These are phyloP conservation scores for Podarcis cretensis DNA, from an alignment of 2,113 vertebrate genomes.

Conservation along the genomic window DNA sequence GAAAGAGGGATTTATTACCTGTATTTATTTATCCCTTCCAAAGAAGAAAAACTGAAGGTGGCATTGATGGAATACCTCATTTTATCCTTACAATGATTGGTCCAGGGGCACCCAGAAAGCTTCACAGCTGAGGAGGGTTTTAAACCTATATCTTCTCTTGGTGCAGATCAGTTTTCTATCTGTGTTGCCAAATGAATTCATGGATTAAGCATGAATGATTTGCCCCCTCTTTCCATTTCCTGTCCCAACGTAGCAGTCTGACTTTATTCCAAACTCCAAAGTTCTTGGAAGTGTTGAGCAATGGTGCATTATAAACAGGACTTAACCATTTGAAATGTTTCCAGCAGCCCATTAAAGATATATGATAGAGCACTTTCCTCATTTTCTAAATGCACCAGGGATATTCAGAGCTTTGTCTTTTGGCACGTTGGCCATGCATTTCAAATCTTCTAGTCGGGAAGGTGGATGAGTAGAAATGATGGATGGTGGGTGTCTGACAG, in stretches of 20 bases:
- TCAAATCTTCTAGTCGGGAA: conserved; percentile 42
- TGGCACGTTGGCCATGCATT: conserved; percentile 43
- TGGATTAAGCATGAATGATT: not conserved
- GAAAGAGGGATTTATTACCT: not conserved
- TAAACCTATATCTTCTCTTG: not conserved
- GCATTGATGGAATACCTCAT: not conserved
- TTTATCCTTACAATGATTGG: not conserved
- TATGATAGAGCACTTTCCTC: conserved; percentile 30
- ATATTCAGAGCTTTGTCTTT: conserved; percentile 42
- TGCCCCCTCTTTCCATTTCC: not conserved
- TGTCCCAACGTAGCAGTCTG: conserved; percentile 26
- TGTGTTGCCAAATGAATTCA: not conserved
- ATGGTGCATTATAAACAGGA: not conserved
- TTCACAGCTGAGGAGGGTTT: not conserved
- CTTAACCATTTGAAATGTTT: conserved; percentile 29
- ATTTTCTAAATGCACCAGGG: conserved; percentile 43
- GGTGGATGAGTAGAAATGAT: conserved; percentile 43
- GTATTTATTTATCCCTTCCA: not conserved
- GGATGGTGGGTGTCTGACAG: conserved; percentile 43
- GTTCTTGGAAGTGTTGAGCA: conserved; percentile 27
- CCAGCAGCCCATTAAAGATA: conserved; percentile 45
- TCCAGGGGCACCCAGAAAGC: not conserved
- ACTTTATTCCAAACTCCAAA: not conserved
- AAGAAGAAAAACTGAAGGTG: not conserved
- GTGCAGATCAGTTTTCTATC: not conserved